These are phyloP conservation scores for Phyllotreta cruciferae DNA, from an alignment of 2,888 invertebrate species.

Conservation along the genomic window DNA sequence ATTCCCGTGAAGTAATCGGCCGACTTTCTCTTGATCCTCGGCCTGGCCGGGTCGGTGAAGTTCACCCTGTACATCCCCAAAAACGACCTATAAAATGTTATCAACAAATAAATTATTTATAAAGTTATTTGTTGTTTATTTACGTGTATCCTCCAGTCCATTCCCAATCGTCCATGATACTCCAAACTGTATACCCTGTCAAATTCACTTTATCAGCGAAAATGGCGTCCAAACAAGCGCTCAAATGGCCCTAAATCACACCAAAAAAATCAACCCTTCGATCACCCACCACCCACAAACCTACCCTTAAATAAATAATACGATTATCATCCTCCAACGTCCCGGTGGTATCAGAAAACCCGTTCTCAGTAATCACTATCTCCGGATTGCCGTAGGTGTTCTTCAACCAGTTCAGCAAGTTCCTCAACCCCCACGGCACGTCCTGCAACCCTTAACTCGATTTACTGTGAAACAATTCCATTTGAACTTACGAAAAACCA, in stretches of 20 bases:
- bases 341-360: conserved; percentile 37
- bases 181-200: conserved; percentile 34
- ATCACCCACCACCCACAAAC: too few relatives aligned
- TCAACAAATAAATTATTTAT: neutral
- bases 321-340: conserved; percentile 40
- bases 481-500: conserved; percentile 57
- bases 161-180: conserved; percentile 40
- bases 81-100: conserved; percentile 31
- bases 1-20: conserved; percentile 36
- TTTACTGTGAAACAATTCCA: too few relatives aligned
- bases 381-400: conserved; percentile 40
- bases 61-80: conserved; percentile 40
- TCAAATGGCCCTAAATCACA: conserved; percentile 32
- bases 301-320: conserved; percentile 52
- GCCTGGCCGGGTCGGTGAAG: conserved; percentile 37
- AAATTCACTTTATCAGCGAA: conserved; percentile 36
- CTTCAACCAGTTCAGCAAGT: conserved; percentile 41
- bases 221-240: conserved; percentile 37
- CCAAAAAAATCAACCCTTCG: too few relatives aligned
- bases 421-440: conserved; percentile 44
- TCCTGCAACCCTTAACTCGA: conserved; percentile 31
- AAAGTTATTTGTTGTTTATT: conserved; percentile 14
- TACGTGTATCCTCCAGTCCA: conserved; percentile 37
- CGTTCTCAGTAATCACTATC: conserved; percentile 47
- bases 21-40: conserved; percentile 36